Base-by-base conservation (phyloP, 2,797 vertebrate species). In the Meda fulgida region DNA sequence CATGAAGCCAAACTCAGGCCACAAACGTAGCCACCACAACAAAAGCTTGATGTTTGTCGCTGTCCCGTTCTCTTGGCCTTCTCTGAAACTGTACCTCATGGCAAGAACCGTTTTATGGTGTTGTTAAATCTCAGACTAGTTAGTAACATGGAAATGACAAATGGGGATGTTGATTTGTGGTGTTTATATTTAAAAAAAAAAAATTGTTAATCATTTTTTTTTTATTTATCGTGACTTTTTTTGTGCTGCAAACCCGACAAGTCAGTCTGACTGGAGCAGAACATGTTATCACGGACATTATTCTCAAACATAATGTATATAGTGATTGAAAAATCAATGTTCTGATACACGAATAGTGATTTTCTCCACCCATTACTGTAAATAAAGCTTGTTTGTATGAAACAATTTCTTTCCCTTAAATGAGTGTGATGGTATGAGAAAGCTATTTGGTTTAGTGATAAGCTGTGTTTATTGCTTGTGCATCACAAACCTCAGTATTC, bases 381-480 rank as follows among this genome's bases (percentile, higher is more conserved):
- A 88, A 90, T 89, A 85, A 82, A 85, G 34, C 21, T 85, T 3
- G 66, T 86, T 89, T 89, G 46, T 80, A 87, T 40, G 60, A 86
- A 86, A 79, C 63, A 29, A 63, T 66, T 65, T 7, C 10, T 66
- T 55, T 85, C 16, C 43, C 60, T 73, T 75, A 60, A 63, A 75
- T 72, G 46, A 92, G 91, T 91, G 89, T 92, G 91, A 93, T 43
- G 88, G 73, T 78, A 90, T 85, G 69, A 87, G 84, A 84, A 81
- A 77, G 87, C 89, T 91, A 88, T 90, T 92, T 89, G 87, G 84
- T 84, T 75, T 87, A 21, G 78, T 82, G 90, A 89, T 90, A 70
- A 93, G 90, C 90, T 90, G 78, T 93, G 93, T 93, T 94, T 89
- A 93, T 89, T 75, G 83, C 88, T 87, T 76, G 92, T 90, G 89